Evolutionary conservation across 92 coral and sea anemone genomes (phyloP), one percentile per base, ranked within the genome.

Genomic region (Zoanthus sociatus): DNA sequence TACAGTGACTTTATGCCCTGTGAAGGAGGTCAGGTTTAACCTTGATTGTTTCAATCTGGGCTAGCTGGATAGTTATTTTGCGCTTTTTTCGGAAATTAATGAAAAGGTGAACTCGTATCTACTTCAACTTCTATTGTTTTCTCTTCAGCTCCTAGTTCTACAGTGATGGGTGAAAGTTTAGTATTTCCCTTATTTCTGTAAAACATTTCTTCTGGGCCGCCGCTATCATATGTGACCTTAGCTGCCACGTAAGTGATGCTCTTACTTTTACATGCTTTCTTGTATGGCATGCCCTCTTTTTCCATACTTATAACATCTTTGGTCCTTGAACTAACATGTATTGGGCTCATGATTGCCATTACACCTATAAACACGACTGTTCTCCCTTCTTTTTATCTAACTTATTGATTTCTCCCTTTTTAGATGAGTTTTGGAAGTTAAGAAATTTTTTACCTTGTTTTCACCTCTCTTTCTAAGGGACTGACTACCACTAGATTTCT

Each of bases 301-400:
- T 37, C 76, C 76, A 51, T 76, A 82, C 20, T 51, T 33, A 44
- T 82, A 61, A n/a, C 86, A 82, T 44, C 18, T 66, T 75, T 64
- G 58, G 60, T 64, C 86, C 60, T 63, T 82, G 76, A 45, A 82
- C 30, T 33, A 82, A 66, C 86, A 78, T 58, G 66, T 58, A 18
- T 58, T 58, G n/a, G 66, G 66, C 20, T 58, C 66, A 58, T 58
- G 18, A 15, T 58, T 58, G 66, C 66, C 66, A 58, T 58, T 58
- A 21, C 66, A 58, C 66, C 66, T 14, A 7, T 7, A 7, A 48
- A 50, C 55, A 50, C 7, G 55, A 58, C 66, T 58, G 66, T 58
- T 58, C 18, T 11, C 66, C 66, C 66, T 58, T 58, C 66, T 58
- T 58, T 58, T 58, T 58, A 58, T 15, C 18, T 13, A 4, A 9